Conservation (phyloP, 2,888 invertebrate species). For the Rhaphigaster nebulosa region DNA sequence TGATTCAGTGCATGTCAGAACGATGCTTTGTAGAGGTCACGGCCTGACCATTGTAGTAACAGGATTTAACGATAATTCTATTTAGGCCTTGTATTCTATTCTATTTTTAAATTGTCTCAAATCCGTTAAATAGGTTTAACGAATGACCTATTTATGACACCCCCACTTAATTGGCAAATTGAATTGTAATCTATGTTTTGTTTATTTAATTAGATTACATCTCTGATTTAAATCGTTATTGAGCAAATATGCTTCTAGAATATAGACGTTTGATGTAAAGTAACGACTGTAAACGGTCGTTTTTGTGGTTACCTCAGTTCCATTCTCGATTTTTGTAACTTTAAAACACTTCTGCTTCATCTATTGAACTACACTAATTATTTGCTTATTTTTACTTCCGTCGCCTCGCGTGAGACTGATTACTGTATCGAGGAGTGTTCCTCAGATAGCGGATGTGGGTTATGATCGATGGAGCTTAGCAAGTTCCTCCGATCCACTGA, state of each 20-base stretch:
- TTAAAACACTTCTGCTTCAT: too few relatives aligned
- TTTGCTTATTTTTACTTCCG: too few relatives aligned
- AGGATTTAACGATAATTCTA: constrained; percentile 53
- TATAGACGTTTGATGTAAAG: too few relatives aligned
- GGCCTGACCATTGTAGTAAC: constrained; percentile 7
- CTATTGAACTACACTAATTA: too few relatives aligned
- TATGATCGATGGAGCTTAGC: too few relatives aligned
- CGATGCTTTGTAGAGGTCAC: neutral
- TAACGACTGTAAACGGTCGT: too few relatives aligned
- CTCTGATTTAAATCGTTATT: neutral
- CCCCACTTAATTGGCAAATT: neutral
- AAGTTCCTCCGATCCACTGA: too few relatives aligned
- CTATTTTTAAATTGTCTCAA: constrained; percentile 21
- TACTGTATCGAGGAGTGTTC: too few relatives aligned
- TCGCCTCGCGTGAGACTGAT: too few relatives aligned
- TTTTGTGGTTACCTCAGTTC: too few relatives aligned
- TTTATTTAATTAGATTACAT: neutral
- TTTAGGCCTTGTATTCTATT: constrained; percentile 50
- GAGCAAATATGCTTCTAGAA: neutral
- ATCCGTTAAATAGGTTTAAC: neutral
- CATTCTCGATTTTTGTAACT: too few relatives aligned
- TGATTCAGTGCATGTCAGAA: neutral
- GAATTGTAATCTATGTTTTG: neutral
- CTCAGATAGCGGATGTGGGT: too few relatives aligned
- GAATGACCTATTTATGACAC: neutral